phyloP scores from a whole-genome alignment of 2,797 vertebrate genomes.

The Helarctos malayanus region DNA sequence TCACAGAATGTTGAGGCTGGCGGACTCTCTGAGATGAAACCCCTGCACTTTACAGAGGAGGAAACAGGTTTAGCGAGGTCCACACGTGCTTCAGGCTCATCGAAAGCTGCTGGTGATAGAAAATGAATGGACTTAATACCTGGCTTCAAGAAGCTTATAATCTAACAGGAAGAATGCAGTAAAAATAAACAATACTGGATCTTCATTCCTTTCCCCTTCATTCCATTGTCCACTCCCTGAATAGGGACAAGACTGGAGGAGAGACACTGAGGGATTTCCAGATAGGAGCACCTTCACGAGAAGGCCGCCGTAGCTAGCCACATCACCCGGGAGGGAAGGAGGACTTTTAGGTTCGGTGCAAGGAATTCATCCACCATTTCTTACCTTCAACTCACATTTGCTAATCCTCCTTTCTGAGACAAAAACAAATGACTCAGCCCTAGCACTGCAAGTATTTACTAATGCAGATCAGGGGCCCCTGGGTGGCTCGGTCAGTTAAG shows the following conservation, averaged over 20 bases:
- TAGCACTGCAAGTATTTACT: neutral
- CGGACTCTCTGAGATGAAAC: neutral
- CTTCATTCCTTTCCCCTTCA: neutral
- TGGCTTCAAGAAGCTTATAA: slow-evolving; percentile 3
- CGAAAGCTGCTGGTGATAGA: neutral
- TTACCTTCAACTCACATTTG: neutral
- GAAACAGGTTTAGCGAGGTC: neutral
- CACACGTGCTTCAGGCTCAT: neutral
- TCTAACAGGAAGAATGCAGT: neutral
- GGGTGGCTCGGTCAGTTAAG: neutral
- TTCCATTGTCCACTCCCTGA: neutral
- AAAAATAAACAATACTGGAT: neutral
- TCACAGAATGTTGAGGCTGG: neutral
- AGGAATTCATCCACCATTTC: slow-evolving; percentile 19
- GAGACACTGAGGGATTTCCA: neutral
- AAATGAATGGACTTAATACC: neutral
- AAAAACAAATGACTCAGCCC: neutral
- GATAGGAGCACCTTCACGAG: neutral
- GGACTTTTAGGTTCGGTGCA: neutral
- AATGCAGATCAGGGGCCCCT: neutral
- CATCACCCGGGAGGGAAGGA: neutral
- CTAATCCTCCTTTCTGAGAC: neutral
- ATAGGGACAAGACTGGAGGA: neutral
- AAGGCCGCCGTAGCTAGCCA: neutral
- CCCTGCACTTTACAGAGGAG: neutral